Evolutionary conservation across 2,888 invertebrate species (phyloP), one percentile per base, ranked within the genome.

Genomic region (Thera britannica): DNA sequence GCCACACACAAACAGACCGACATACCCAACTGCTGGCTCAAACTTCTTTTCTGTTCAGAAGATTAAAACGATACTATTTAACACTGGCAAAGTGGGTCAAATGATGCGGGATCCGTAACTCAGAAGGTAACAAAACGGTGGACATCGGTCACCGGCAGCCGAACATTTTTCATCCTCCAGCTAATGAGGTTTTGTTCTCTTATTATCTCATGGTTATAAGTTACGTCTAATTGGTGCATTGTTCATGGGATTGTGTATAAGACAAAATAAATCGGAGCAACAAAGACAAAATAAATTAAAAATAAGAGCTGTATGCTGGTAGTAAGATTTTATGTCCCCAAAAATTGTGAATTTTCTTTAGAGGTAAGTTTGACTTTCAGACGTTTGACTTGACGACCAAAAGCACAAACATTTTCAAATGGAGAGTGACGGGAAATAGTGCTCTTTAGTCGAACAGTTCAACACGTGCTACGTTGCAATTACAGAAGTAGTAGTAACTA

Each of bases 121-220:
- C 74, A 64, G 52, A 65, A 71, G 69, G 65, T 72, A 69, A 75
- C 62, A 63, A 87, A 46, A 85, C 76, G 77, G 77, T 60, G 70
- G 74, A 70, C 82, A 83, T 86, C 82, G 80, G 81, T 87, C 84
- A 82, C 81, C 67, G 75, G 70, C 77, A 75, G 75, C 66, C 66
- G 65, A 71, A 73, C 79, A 86, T 85, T 82, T 83, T 79, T 82
- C 83, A 84, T 81, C 77, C 68, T 63, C 66, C 75, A 69, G 74
- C 80, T 85, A 87, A 88, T 84, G 83, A 83, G 81, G 76, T 78
- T 80, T 72, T 76, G 75, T 75, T 74, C 79, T 75, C 74, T 72
- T 71, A 77, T 79, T 66, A 68, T 68, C 63, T 60, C 58, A 58
- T 65, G 67, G 79, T 68, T 68, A 69, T 82, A 83, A 83, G 79